Conservation (phyloP, 2,888 invertebrate species). For the Coenonympha glycerion region DNA sequence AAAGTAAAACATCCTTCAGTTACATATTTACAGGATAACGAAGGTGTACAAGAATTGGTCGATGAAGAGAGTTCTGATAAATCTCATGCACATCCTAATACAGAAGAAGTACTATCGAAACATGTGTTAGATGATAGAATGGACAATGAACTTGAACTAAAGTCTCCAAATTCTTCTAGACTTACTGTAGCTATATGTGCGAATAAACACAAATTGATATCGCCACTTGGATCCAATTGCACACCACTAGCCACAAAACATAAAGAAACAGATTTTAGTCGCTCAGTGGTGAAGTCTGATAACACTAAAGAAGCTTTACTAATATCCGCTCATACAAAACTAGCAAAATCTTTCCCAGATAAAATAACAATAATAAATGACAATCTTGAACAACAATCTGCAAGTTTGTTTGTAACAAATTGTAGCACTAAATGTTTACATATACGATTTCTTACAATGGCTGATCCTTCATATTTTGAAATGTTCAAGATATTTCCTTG, state of each 20-base stretch:
- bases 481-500: slow-evolving; percentile 40
- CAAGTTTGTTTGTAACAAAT: slow-evolving; percentile 49
- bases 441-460: slow-evolving; percentile 44
- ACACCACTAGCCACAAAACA: slow-evolving; percentile 32
- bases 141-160: slow-evolving; percentile 29
- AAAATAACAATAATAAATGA: slow-evolving; percentile 38
- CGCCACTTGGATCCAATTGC: slow-evolving; percentile 37
- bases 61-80: slow-evolving; percentile 30
- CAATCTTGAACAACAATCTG: slow-evolving; percentile 37
- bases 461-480: slow-evolving; percentile 41
- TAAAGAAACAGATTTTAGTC: slow-evolving; percentile 19
- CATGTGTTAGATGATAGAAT: slow-evolving; percentile 19
- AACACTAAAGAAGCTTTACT: slow-evolving; percentile 33
- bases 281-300: slow-evolving; percentile 16
- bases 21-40: slow-evolving; percentile 1
- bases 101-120: slow-evolving; percentile 37
- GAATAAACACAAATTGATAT: slow-evolving; percentile 49
- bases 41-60: slow-evolving; percentile 20
- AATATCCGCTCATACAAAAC: slow-evolving; percentile 32
- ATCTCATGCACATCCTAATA: slow-evolving; percentile 45
- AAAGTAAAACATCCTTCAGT: slow-evolving; percentile 10
- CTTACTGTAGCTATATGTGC: slow-evolving; percentile 41
- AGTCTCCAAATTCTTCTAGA: slow-evolving; percentile 21
- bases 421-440: slow-evolving; percentile 39
- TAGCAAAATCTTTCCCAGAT: slow-evolving; percentile 40